Evolutionary conservation across 2,113 vertebrate species (phyloP).

Genomic region (Aptenodytes forsteri): DNA sequence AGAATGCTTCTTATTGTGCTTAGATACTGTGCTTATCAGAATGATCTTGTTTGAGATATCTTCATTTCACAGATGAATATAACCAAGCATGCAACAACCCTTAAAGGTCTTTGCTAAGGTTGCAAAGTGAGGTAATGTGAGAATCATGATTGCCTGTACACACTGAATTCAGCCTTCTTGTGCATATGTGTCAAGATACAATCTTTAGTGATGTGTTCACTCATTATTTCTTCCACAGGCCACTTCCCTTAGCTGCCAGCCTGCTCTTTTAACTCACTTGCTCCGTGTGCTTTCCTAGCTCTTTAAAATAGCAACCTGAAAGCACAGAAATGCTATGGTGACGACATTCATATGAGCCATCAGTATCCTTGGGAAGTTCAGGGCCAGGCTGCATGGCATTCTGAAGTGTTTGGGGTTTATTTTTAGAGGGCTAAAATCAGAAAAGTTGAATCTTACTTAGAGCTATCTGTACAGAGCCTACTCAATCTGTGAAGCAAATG

Average conservation of each 20-base stretch:
- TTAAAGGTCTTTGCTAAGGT: background rate
- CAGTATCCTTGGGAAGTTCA: background rate
- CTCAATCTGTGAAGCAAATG: background rate
- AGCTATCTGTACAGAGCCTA: background rate
- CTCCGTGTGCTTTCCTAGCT: background rate
- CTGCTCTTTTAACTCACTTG: background rate
- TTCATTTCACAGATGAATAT: slow-evolving; percentile 42
- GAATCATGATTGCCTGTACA: background rate
- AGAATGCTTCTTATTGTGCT: background rate
- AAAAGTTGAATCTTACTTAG: background rate
- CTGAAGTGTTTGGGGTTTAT: background rate
- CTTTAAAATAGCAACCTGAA: slow-evolving; percentile 5
- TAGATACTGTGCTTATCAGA: background rate
- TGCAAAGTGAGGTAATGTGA: slow-evolving; percentile 11
- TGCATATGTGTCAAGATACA: slow-evolving; percentile 17
- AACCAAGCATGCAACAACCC: background rate
- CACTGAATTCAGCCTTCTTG: background rate
- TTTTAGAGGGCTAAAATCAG: background rate
- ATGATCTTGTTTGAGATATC: slow-evolving; percentile 41
- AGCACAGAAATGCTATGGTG: background rate
- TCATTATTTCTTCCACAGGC: slow-evolving; percentile 9
- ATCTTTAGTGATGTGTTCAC: background rate
- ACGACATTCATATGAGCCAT: background rate
- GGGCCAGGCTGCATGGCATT: background rate
- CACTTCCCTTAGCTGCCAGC: background rate